phyloP scores from a whole-genome alignment of 2,888 invertebrate species.

The Synanthedon tipuliformis region DNA sequence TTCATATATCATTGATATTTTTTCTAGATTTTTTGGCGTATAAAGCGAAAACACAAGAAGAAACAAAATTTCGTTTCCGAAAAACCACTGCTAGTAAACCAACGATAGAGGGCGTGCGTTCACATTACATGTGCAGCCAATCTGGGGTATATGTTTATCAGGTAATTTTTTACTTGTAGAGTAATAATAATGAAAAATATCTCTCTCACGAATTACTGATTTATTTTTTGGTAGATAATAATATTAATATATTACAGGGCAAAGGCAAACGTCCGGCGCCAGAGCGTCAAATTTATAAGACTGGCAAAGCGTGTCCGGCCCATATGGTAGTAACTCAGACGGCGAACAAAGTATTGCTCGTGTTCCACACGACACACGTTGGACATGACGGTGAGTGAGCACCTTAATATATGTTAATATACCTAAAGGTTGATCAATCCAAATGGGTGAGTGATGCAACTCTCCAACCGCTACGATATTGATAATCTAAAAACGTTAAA shows the following conservation, averaged over 20 bases:
- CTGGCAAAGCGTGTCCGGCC: constrained; percentile 59
- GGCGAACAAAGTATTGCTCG: constrained; percentile 46
- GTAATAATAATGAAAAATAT: too few species aligned
- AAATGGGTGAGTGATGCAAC: too few species aligned
- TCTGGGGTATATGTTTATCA: constrained; percentile 60
- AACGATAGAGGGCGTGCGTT: constrained; percentile 55
- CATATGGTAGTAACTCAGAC: constrained; percentile 63
- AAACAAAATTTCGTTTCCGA: constrained; percentile 51
- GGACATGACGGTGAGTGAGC: constrained; percentile 45
- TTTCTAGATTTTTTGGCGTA: constrained; percentile 49
- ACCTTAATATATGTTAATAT: too few species aligned
- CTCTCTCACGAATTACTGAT: too few species aligned
- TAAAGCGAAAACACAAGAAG: constrained; percentile 56
- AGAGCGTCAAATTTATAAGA: constrained; percentile 59
- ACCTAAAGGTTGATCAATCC: too few species aligned
- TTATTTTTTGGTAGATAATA: too few species aligned
- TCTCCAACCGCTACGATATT: too few species aligned
- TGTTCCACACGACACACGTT: constrained; percentile 59
- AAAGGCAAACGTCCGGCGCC: constrained; percentile 60
- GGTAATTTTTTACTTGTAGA: constrained; percentile 15
- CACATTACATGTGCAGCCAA: constrained; percentile 62
- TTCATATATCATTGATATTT: too few species aligned
- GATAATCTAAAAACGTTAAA: too few species aligned
- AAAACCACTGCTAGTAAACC: constrained; percentile 62
- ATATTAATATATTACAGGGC: constrained; percentile 24